Evolutionary conservation across 2,888 invertebrate genomes (phyloP).

Genomic region (Pterobdella sp.): DNA sequence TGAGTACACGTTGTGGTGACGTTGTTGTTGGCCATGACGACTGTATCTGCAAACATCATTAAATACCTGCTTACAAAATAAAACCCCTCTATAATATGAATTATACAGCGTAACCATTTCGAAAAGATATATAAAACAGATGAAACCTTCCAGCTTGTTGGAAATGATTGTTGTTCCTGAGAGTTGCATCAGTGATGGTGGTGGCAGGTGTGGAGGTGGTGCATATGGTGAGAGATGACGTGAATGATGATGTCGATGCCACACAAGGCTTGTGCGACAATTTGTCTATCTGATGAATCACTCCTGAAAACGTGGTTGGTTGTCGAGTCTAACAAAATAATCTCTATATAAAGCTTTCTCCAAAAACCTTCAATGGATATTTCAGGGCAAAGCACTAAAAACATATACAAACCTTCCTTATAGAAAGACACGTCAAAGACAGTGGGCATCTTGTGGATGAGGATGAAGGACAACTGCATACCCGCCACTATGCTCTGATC

Average conservation of each 20-base stretch:
- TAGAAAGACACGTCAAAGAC: constrained; percentile 90
- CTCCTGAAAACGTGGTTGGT: constrained; percentile 52
- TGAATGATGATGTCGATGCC: constrained; percentile 2
- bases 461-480: constrained; percentile 87
- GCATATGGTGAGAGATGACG: too few relatives aligned
- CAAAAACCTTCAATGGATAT: not conserved
- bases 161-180: not conserved
- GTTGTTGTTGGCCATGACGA: constrained; percentile 8
- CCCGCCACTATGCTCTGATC: constrained; percentile 92
- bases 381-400: not conserved
- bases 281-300: constrained; percentile 78
- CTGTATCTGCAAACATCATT: too few relatives aligned
- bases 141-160: not conserved
- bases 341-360: not conserved
- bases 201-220: not conserved
- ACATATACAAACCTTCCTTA: constrained; percentile 72
- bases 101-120: too few relatives aligned
- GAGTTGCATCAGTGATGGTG: not conserved
- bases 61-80: too few relatives aligned
- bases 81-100: too few relatives aligned
- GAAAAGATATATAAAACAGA: not conserved
- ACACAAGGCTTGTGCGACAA: constrained; percentile 54
- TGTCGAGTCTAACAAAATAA: not conserved
- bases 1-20: not conserved
- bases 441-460: constrained; percentile 90